A percentile compares a stretch with the other conserved stretches of the same genome.
Conservation (phyloP, 37 sponge, comb jelly and placozoan species). For the Diacarnus erythraeanus region DNA sequence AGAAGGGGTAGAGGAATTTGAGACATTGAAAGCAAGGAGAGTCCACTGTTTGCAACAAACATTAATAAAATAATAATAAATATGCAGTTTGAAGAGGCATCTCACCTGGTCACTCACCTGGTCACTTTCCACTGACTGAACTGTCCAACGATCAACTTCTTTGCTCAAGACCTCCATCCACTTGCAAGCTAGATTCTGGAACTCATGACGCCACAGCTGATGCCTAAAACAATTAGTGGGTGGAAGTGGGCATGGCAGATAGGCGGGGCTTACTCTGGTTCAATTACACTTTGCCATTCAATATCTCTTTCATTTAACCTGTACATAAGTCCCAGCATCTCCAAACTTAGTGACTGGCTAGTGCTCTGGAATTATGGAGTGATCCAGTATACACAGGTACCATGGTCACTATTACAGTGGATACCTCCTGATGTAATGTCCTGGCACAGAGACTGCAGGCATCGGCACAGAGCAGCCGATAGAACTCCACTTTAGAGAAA, state of each 20-base stretch:
- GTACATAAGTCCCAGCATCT: conserved; percentile 77
- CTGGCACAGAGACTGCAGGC: conserved; percentile 48
- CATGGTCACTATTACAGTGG: neutral
- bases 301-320: conserved; percentile 72
- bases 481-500: conserved; percentile 71
- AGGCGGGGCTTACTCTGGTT: conserved; percentile 57
- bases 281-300: conserved; percentile 61
- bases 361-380: conserved; percentile 40
- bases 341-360: conserved; percentile 37
- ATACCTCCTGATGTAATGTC: conserved; percentile 38
- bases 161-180: conserved; percentile 79
- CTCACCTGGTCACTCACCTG: too few relatives aligned
- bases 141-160: conserved; percentile 57
- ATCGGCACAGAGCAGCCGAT: conserved; percentile 58
- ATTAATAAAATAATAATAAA: too few relatives aligned
- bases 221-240: conserved; percentile 18
- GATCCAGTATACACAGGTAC: neutral
- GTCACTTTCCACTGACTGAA: conserved; percentile 38
- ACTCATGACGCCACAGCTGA: conserved; percentile 74
- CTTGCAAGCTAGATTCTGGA: conserved; percentile 50
- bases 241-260: neutral
- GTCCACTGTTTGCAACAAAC: conserved; percentile 48
- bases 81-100: neutral
- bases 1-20: neutral
- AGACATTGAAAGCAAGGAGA: conserved; percentile 15